A percentile compares a stretch with the other conserved stretches of the same genome.
Evolutionary conservation across 2,113 vertebrate species (phyloP).

Genomic region (Sialia sialis): DNA sequence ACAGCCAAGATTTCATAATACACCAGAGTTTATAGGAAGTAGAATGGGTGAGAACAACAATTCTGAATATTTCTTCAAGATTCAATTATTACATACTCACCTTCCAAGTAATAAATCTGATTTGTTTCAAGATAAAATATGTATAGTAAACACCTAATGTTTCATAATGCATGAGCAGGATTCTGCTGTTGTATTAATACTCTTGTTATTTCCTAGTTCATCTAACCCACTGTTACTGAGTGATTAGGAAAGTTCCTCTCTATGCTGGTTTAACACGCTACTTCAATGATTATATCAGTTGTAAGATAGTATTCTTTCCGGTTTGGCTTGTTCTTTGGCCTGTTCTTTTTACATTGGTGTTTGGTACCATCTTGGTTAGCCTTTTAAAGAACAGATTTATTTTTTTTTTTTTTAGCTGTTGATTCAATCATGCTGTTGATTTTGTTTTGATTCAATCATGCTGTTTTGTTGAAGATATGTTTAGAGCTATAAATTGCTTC

Average conservation of each 20-base stretch:
- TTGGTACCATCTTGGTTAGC: not conserved
- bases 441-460: not conserved
- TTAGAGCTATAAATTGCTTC: not conserved
- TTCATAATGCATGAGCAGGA: not conserved
- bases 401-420: not conserved
- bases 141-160: not conserved
- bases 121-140: not conserved
- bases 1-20: not conserved
- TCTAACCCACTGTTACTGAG: not conserved
- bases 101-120: not conserved
- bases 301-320: not conserved
- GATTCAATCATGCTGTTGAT: not conserved
- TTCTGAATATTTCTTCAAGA: not conserved
- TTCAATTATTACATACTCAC: not conserved
- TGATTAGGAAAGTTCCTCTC: not conserved
- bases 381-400: not conserved
- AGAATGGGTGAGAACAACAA: not conserved
- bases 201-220: not conserved
- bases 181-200: not conserved
- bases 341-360: not conserved
- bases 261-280: not conserved
- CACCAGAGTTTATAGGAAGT: not conserved
- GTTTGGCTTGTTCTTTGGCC: not conserved
- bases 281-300: not conserved
- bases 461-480: not conserved